Percentiles rank a stretch among this genome's conserved stretches.
phyloP scores from a whole-genome alignment of 1,140 invertebrate genomes.

The Drosophila ironensis region DNA sequence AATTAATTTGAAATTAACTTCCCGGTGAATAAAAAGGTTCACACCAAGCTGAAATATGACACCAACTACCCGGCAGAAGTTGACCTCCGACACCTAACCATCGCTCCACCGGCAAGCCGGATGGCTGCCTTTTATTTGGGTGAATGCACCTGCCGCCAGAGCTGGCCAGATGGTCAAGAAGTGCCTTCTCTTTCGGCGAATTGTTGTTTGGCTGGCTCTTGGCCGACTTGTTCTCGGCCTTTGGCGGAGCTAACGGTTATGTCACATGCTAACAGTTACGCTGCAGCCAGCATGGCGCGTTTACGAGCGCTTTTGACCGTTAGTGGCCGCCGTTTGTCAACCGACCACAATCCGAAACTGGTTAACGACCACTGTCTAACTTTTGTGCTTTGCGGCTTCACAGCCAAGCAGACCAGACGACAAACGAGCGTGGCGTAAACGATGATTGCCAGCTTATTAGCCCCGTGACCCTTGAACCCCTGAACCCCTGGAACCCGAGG shows the following conservation, averaged over 20 bases:
- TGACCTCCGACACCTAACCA: slow-evolving; percentile 1
- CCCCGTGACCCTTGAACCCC: slow-evolving; percentile 13
- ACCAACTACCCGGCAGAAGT: not conserved
- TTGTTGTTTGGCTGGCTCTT: not conserved
- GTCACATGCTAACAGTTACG: slow-evolving; percentile 45
- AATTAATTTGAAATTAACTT: too few species aligned
- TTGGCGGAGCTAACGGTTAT: slow-evolving; percentile 55
- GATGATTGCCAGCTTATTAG: slow-evolving; percentile 64
- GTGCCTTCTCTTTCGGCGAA: too few species aligned
- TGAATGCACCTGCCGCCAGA: slow-evolving; percentile 18
- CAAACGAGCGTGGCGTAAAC: slow-evolving; percentile 58
- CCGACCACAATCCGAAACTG: slow-evolving; percentile 46
- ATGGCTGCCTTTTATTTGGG: too few species aligned
- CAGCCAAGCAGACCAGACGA: too few species aligned
- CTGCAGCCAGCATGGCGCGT: slow-evolving; percentile 34
- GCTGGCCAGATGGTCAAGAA: slow-evolving; percentile 15
- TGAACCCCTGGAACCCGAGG: not conserved
- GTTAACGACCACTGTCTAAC: slow-evolving; percentile 44
- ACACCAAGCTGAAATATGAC: not conserved
- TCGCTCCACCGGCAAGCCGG: too few species aligned
- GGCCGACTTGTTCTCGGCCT: slow-evolving; percentile 44
- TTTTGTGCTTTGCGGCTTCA: slow-evolving; percentile 51
- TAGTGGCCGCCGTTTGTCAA: slow-evolving; percentile 50
- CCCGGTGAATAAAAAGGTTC: too few species aligned
- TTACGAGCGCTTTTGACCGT: slow-evolving; percentile 64